These are phyloP conservation scores for Pavo muticus DNA, from an alignment of 2,113 vertebrate species.

Conservation along the genomic window DNA sequence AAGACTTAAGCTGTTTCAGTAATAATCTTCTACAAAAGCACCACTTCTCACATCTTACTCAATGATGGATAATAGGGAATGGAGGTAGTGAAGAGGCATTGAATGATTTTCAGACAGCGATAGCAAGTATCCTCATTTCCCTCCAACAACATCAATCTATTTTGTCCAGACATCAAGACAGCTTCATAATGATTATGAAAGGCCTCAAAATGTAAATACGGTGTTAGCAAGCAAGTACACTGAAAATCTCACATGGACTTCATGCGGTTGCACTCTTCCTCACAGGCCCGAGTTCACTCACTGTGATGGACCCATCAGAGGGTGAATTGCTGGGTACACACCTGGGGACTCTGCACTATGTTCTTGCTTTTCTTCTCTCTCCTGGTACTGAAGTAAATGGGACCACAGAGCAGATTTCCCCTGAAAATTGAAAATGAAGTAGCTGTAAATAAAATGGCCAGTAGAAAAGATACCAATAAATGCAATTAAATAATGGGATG, in stretches of 20 bases:
- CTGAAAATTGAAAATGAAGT: conserved; percentile 65
- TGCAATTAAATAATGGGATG: background rate
- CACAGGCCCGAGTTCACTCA: background rate
- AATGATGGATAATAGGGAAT: background rate
- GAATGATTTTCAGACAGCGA: background rate
- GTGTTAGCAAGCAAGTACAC: background rate
- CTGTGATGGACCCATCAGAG: background rate
- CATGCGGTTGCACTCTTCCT: background rate
- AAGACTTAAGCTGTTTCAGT: background rate
- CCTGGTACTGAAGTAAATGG: conserved; percentile 94
- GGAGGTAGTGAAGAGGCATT: background rate
- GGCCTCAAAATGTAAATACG: background rate
- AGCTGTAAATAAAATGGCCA: background rate
- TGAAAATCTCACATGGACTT: background rate
- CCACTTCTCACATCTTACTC: background rate
- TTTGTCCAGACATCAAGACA: background rate
- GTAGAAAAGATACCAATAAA: background rate
- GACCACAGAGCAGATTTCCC: conserved; percentile 98
- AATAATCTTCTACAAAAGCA: background rate
- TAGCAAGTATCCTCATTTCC: background rate
- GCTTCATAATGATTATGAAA: background rate
- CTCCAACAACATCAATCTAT: background rate
- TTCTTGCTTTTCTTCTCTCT: conserved; percentile 88
- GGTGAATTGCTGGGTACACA: conserved; percentile 56
- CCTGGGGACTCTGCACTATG: conserved; percentile 86